A percentile compares a stretch with the other conserved stretches of the same genome.
Evolutionary conservation across 2,797 vertebrate species (phyloP).

Genomic region (Thamnophis elegans): DNA sequence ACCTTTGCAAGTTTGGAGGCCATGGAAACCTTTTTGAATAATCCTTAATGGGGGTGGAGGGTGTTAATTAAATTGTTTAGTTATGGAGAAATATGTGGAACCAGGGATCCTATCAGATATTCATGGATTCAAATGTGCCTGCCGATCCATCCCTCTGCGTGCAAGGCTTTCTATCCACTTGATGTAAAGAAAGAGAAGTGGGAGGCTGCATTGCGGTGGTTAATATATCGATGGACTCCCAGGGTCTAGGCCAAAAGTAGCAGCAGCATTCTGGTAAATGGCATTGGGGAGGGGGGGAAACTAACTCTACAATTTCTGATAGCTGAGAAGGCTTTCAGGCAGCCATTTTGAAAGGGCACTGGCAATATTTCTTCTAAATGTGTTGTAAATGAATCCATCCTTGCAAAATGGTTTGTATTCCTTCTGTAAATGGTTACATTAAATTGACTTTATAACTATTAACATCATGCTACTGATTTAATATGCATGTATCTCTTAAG

Average conservation of each 20-base stretch:
- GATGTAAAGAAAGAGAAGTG: background rate
- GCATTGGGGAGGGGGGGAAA: accelerated
- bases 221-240: background rate
- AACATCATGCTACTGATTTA: background rate
- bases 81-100: background rate
- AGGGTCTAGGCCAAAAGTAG: background rate
- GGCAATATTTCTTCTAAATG: background rate
- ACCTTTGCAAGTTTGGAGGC: background rate
- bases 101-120: background rate
- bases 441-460: background rate
- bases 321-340: background rate
- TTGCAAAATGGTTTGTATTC: background rate
- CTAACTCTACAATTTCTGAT: background rate
- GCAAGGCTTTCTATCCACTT: background rate
- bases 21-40: background rate
- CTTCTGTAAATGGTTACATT: background rate
- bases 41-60: background rate
- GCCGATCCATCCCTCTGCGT: background rate
- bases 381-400: background rate
- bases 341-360: background rate
- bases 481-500: background rate
- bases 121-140: background rate
- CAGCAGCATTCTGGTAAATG: background rate
- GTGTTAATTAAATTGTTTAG: background rate
- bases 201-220: background rate